phyloP scores from a whole-genome alignment of 2,797 vertebrate species.

The Rhinella marina region DNA sequence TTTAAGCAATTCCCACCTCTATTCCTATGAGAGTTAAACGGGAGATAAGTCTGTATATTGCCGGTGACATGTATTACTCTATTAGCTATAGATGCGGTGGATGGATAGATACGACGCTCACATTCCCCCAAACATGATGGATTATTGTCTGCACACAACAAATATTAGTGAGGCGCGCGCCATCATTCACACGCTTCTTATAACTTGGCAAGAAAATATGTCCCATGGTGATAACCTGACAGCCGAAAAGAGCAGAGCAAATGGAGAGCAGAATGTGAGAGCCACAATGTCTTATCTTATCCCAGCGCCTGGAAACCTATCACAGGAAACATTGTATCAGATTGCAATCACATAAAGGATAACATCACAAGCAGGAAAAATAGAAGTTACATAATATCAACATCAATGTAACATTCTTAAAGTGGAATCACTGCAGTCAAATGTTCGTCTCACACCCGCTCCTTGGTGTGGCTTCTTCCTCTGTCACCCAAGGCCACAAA shows the following conservation, averaged over 20 bases:
- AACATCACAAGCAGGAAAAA: not conserved
- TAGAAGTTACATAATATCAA: not conserved
- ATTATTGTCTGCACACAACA: constrained; percentile 47
- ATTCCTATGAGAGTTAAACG: constrained; percentile 22
- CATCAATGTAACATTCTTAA: no score
- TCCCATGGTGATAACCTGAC: constrained; percentile 43
- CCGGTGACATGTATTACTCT: constrained; percentile 58
- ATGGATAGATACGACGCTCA: constrained; percentile 64
- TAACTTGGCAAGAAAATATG: constrained; percentile 25
- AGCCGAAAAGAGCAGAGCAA: constrained; percentile 29
- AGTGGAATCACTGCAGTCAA: no score
- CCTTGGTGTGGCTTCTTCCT: no score
- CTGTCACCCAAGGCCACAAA: no score
- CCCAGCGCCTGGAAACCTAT: not conserved
- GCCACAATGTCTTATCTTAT: constrained; percentile 2
- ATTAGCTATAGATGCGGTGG: constrained; percentile 57
- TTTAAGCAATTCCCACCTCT: constrained; percentile 1
- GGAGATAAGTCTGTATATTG: constrained; percentile 46
- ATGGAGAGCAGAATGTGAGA: constrained; percentile 1
- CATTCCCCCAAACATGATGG: constrained; percentile 47
- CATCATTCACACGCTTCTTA: constrained; percentile 23
- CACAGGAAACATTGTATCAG: not conserved
- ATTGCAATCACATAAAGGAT: constrained; percentile 1
- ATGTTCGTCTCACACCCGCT: no score
- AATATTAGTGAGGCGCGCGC: constrained; percentile 36